A percentile compares a stretch with the other conserved stretches of the same genome.
phyloP scores from a whole-genome alignment of 2,888 invertebrate genomes.

The Notocelia uddmanniana region DNA sequence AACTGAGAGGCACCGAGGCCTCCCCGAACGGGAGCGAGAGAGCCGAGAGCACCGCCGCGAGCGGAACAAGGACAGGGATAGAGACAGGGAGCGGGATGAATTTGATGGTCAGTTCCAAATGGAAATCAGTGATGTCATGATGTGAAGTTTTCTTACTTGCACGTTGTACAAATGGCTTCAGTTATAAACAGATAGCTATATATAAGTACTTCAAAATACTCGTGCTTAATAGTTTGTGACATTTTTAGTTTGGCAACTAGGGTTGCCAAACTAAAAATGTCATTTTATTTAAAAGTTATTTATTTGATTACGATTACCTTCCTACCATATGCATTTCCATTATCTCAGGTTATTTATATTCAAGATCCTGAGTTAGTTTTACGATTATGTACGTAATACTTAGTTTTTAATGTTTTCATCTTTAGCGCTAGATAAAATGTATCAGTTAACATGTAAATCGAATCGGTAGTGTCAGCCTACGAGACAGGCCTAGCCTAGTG shows the following conservation, averaged over 20 bases:
- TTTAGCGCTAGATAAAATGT: too few species aligned
- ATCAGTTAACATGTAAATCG: too few species aligned
- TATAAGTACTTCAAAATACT: not conserved
- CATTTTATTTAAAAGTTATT: too few species aligned
- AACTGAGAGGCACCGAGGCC: conserved; percentile 74
- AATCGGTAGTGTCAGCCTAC: too few species aligned
- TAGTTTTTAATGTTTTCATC: too few species aligned
- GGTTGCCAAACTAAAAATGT: too few species aligned
- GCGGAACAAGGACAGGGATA: conserved; percentile 64
- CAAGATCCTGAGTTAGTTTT: too few species aligned
- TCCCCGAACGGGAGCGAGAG: conserved; percentile 52
- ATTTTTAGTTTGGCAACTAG: not conserved
- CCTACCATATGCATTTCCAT: too few species aligned
- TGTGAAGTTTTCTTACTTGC: not conserved
- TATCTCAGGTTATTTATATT: too few species aligned
- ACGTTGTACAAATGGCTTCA: not conserved
- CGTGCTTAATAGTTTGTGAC: not conserved
- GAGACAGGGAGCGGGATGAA: conserved; percentile 63
- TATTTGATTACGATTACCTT: too few species aligned
- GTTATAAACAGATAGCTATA: not conserved
- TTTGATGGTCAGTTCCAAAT: conserved; percentile 67
- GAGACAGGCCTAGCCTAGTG: too few species aligned
- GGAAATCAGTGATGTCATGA: not conserved
- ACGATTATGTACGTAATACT: too few species aligned
- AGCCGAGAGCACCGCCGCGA: conserved; percentile 76